A percentile compares a stretch with the other conserved stretches of the same genome.
Conservation (phyloP, 1,140 invertebrate genomes). For the Maconellicoccus hirsutus region DNA sequence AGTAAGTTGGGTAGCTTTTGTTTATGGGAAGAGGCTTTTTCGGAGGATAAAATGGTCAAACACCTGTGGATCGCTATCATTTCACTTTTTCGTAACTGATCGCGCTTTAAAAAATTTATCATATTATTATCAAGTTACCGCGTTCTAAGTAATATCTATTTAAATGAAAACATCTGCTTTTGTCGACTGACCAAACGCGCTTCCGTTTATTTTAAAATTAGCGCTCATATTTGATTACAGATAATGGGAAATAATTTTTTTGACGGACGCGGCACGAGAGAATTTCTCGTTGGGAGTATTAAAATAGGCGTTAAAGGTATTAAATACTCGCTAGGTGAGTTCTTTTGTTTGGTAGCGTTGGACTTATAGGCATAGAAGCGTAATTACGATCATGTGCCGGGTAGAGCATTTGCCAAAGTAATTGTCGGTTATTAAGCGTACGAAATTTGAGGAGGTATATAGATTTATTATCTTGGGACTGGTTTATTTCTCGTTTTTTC, state of each 20-base stretch:
- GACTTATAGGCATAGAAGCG: no score
- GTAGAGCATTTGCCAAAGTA: no score
- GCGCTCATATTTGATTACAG: neutral
- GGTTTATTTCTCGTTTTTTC: no score
- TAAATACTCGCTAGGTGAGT: no score
- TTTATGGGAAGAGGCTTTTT: neutral
- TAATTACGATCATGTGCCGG: no score
- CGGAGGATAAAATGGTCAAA: neutral
- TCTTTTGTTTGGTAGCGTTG: no score
- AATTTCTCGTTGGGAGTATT: no score
- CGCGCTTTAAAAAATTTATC: conserved; percentile 15
- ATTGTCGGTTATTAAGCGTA: no score
- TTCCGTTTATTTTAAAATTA: conserved; percentile 12
- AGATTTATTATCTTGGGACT: no score
- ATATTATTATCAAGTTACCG: conserved; percentile 19
- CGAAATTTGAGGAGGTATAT: no score
- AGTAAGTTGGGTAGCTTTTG: no score
- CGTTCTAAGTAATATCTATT: conserved; percentile 6
- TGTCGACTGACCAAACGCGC: neutral
- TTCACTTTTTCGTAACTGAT: conserved; percentile 5
- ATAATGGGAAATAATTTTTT: neutral
- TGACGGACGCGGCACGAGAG: neutral
- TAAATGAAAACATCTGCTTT: conserved; percentile 14
- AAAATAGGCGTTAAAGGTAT: no score
- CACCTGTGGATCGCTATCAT: neutral